These are phyloP conservation scores for Xiphorhynchus erythropygius DNA, from an alignment of 2,797 vertebrate species.

Conservation along the genomic window DNA sequence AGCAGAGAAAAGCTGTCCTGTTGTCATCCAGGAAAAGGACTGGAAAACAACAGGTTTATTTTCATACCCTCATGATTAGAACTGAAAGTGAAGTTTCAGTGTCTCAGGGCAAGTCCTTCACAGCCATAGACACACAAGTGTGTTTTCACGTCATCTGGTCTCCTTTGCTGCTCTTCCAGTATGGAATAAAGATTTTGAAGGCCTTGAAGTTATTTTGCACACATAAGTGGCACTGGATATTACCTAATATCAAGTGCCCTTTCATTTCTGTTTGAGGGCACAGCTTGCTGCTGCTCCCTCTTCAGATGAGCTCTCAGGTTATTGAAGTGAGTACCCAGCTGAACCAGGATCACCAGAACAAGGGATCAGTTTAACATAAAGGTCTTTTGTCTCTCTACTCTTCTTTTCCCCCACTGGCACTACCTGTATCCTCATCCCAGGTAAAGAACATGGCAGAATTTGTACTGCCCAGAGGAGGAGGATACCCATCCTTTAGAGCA, in stretches of 20 bases:
- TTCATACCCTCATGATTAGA: neutral
- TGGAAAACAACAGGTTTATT: neutral
- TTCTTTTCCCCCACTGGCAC: neutral
- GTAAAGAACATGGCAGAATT: neutral
- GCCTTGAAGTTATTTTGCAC: neutral
- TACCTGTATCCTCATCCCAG: neutral
- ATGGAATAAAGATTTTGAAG: neutral
- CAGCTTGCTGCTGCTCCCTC: neutral
- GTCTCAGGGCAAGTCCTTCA: neutral
- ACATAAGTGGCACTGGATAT: neutral
- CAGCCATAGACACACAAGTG: fast-evolving
- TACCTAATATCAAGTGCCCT: neutral
- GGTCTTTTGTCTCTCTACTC: neutral
- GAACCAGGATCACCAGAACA: neutral
- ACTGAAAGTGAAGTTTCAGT: neutral
- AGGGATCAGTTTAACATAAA: neutral
- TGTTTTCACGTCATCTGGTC: neutral
- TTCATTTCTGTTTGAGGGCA: neutral
- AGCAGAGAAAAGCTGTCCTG: neutral
- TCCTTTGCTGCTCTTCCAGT: neutral
- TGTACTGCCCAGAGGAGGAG: neutral
- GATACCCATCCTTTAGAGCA: neutral
- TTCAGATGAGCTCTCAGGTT: neutral
- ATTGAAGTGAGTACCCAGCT: neutral
- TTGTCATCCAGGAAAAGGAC: neutral